phyloP scores from a whole-genome alignment of 2,888 invertebrate species.

The Drosophila mimetica region DNA sequence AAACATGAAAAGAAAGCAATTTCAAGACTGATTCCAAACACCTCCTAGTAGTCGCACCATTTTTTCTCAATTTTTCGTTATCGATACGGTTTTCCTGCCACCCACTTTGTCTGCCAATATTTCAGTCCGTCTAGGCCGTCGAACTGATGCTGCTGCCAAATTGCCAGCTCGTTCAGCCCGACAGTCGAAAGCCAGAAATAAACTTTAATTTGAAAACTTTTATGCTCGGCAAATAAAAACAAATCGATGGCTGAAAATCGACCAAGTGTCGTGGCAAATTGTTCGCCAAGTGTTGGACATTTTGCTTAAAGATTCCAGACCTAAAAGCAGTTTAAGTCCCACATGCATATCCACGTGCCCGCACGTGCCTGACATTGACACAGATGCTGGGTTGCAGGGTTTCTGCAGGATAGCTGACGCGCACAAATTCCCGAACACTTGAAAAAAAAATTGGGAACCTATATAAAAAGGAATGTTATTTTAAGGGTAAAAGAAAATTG shows the following conservation, averaged over 20 bases:
- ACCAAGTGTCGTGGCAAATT: constrained; percentile 65
- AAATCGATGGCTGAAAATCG: constrained; percentile 60
- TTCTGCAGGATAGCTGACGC: constrained; percentile 14
- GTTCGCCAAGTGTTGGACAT: constrained; percentile 71
- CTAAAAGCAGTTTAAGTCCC: constrained; percentile 48
- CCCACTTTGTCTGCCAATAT: constrained; percentile 14
- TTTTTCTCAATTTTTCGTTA: constrained; percentile 17
- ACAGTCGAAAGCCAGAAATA: constrained; percentile 58
- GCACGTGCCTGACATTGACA: constrained; percentile 78
- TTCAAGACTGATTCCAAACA: not conserved
- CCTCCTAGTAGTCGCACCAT: constrained; percentile 3
- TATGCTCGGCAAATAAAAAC: constrained; percentile 52
- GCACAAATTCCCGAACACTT: constrained; percentile 13
- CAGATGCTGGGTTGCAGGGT: constrained; percentile 59
- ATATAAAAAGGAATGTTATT: fast-evolving
- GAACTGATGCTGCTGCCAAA: constrained; percentile 28
- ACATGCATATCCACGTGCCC: constrained; percentile 51
- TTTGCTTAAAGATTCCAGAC: constrained; percentile 67
- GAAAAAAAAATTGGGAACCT: not conserved
- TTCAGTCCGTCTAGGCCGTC: constrained; percentile 8
- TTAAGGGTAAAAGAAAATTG: not conserved
- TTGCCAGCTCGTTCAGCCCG: constrained; percentile 46
- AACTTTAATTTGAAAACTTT: constrained; percentile 79
- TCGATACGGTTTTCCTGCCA: constrained; percentile 21
- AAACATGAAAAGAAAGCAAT: constrained; percentile 25